phyloP scores from a whole-genome alignment of 2,797 vertebrate species.

The Salmo trutta region DNA sequence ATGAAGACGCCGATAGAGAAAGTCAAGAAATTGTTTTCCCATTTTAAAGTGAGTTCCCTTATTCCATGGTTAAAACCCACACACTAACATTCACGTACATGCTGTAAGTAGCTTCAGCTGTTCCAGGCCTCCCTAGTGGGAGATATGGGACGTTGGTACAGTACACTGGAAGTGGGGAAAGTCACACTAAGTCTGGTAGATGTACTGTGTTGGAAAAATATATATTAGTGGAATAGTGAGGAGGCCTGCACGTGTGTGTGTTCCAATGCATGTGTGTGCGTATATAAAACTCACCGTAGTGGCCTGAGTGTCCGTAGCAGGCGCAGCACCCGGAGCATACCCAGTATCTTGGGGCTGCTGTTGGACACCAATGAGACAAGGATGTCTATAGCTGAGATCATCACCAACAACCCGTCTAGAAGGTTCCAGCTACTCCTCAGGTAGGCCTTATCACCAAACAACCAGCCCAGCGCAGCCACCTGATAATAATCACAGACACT shows the following conservation, averaged over 20 bases:
- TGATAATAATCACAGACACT: conserved; percentile 44
- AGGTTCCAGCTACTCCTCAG: conserved; percentile 97
- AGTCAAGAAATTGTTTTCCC: no score
- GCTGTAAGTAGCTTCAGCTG: not conserved
- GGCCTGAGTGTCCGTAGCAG: conserved; percentile 92
- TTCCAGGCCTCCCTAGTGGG: not conserved
- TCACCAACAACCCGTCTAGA: conserved; percentile 93
- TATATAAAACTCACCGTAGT: conserved; percentile 76
- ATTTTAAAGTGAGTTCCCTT: no score
- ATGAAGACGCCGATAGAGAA: no score
- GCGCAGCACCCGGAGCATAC: conserved; percentile 92
- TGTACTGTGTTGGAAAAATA: not conserved
- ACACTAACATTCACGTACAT: not conserved
- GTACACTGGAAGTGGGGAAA: no score
- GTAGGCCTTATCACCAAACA: conserved; percentile 90
- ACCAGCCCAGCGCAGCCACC: conserved; percentile 92
- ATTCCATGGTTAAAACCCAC: no score
- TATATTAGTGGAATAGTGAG: not conserved
- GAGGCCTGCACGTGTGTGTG: no score
- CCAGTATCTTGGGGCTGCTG: conserved; percentile 93
- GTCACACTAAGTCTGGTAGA: not conserved
- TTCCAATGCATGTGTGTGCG: no score
- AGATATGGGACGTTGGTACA: no score
- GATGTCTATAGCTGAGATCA: conserved; percentile 95
- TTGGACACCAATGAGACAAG: conserved; percentile 94